Evolutionary conservation across 2,888 invertebrate species (phyloP).

Genomic region (Ptycholaimellus sp.): DNA sequence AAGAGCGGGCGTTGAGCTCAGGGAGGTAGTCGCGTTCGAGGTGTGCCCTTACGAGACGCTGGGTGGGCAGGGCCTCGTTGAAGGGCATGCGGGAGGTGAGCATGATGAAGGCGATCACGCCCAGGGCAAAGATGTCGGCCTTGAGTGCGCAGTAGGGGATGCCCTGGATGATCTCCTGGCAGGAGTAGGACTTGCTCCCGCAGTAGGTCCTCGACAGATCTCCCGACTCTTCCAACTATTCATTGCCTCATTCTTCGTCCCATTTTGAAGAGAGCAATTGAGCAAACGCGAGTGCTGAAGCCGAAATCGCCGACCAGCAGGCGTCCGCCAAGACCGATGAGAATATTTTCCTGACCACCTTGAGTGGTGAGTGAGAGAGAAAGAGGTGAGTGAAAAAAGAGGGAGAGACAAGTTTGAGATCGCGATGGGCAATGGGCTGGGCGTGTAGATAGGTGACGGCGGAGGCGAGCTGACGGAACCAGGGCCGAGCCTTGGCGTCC

Average conservation of each 20-base stretch:
- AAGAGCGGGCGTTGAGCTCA: too few species aligned
- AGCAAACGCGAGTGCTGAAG: slow-evolving; percentile 21
- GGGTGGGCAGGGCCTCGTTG: slow-evolving; percentile 28
- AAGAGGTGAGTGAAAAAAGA: too few species aligned
- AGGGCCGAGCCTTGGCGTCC: slow-evolving; percentile 23
- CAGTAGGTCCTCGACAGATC: slow-evolving; percentile 29
- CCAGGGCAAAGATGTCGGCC: slow-evolving; percentile 32
- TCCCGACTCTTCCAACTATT: slow-evolving; percentile 7
- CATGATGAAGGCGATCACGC: slow-evolving; percentile 31
- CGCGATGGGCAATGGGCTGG: slow-evolving; percentile 29
- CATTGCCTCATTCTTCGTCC: not conserved
- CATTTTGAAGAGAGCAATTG: not conserved
- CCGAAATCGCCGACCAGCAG: slow-evolving; percentile 30
- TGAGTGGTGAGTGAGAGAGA: too few species aligned
- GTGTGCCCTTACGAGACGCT: too few species aligned
- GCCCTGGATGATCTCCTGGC: slow-evolving; percentile 27
- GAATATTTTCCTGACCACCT: slow-evolving; percentile 32
- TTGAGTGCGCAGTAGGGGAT: slow-evolving; percentile 30
- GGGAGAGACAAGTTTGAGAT: slow-evolving; percentile 32
- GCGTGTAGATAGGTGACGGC: slow-evolving; percentile 29
- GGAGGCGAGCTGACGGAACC: slow-evolving; percentile 25
- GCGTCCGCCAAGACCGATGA: slow-evolving; percentile 24
- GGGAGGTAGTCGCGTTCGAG: too few species aligned
- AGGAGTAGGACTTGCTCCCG: slow-evolving; percentile 31
- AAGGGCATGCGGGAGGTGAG: slow-evolving; percentile 32